Percentiles rank a stretch among this genome's conserved stretches.
Conservation (phyloP, 2,797 vertebrate species). For the Danionella dracula region DNA sequence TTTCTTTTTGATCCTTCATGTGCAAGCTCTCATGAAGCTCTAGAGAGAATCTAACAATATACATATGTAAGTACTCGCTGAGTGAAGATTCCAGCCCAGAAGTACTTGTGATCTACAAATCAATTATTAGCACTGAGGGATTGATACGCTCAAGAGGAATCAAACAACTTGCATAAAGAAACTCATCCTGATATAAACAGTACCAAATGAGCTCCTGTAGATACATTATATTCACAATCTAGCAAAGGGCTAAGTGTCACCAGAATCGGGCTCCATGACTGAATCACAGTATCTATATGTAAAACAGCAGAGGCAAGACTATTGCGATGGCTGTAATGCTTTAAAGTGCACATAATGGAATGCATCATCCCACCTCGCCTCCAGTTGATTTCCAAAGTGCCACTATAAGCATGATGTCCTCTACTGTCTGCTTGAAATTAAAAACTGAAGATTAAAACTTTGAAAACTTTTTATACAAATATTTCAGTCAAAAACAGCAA, state of each 20-base stretch:
- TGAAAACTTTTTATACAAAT: no score
- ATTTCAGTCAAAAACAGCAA: no score
- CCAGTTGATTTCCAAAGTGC: background rate
- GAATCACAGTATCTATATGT: constrained; percentile 32
- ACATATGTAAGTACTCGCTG: no score
- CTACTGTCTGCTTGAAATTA: background rate
- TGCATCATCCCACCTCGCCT: background rate
- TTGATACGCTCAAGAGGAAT: constrained; percentile 71
- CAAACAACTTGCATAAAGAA: constrained; percentile 70
- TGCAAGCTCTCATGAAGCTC: background rate
- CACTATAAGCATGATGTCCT: background rate
- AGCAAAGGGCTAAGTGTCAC: constrained; percentile 12
- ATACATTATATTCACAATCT: constrained; percentile 41
- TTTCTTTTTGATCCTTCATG: background rate
- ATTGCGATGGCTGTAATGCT: background rate
- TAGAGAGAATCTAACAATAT: no score
- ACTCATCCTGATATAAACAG: constrained; percentile 73
- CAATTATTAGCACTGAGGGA: constrained; percentile 81
- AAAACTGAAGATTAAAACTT: background rate
- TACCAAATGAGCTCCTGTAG: constrained; percentile 69
- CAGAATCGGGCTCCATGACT: background rate
- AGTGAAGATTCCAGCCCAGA: constrained; percentile 69
- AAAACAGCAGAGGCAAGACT: constrained; percentile 2
- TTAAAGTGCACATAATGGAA: background rate
- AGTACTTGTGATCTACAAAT: constrained; percentile 88